A percentile compares a stretch with the other conserved stretches of the same genome.
Evolutionary conservation across 2,797 vertebrate genomes (phyloP).

Genomic region (Pangasius djambal): DNA sequence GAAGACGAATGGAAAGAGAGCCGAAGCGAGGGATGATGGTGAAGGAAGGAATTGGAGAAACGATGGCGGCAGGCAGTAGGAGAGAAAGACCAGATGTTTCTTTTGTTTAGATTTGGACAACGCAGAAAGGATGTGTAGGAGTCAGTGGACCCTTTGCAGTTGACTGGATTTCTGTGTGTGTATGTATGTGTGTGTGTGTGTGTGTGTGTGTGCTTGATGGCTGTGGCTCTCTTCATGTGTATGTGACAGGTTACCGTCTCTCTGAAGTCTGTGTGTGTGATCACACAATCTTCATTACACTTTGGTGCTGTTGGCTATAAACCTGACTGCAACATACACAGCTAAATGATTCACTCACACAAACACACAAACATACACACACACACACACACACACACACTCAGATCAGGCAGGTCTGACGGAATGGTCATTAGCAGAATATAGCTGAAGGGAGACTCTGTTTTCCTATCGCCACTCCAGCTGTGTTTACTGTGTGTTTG

Average conservation of each 20-base stretch:
- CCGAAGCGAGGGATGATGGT: constrained; percentile 16
- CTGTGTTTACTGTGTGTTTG: constrained; percentile 44
- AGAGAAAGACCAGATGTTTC: constrained; percentile 82
- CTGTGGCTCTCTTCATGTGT: background rate
- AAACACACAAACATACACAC: background rate
- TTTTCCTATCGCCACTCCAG: constrained; percentile 33
- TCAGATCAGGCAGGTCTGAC: background rate
- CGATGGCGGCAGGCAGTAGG: constrained; percentile 52
- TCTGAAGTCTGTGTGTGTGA: constrained; percentile 68
- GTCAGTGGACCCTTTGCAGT: constrained; percentile 73
- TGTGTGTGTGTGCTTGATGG: background rate
- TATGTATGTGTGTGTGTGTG: constrained; percentile 8
- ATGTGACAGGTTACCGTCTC: constrained; percentile 51
- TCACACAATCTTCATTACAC: constrained; percentile 42
- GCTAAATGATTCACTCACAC: background rate
- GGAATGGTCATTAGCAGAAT: constrained; percentile 39
- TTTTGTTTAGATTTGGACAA: constrained; percentile 83
- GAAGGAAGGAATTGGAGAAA: constrained; percentile 63
- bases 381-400: background rate
- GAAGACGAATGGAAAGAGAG: constrained; percentile 46
- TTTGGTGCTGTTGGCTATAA: background rate
- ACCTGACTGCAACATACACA: background rate
- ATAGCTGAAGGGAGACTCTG: constrained; percentile 6
- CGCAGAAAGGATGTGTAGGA: constrained; percentile 79
- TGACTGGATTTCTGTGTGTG: constrained; percentile 58